These are phyloP conservation scores for Branchellion lobata DNA, from an alignment of 2,888 invertebrate genomes.

Conservation along the genomic window DNA sequence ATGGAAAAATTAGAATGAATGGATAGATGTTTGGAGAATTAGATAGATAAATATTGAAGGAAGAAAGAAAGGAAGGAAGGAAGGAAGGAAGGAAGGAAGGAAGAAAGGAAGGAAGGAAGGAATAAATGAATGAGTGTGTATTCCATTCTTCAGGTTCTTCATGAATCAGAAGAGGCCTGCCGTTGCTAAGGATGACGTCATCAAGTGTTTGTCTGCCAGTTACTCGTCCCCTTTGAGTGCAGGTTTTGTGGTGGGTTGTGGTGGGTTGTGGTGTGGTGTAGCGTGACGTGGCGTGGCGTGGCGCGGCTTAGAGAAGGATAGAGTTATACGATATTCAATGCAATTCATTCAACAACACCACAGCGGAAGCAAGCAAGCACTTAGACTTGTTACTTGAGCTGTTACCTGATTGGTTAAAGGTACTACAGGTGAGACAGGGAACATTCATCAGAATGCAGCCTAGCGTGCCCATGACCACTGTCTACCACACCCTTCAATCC, in stretches of 20 bases:
- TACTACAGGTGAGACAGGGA: neutral
- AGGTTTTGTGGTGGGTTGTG: neutral
- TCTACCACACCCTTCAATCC: neutral
- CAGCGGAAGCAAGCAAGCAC: neutral
- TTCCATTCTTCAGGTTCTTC: conserved; percentile 17
- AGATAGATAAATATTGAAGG: neutral
- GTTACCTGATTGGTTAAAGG: neutral
- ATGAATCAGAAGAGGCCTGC: conserved; percentile 16
- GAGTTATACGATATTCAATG: too few species aligned
- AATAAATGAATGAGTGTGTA: too few species aligned
- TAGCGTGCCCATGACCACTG: neutral
- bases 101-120: too few species aligned
- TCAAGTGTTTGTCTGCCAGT: neutral
- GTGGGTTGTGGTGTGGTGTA: neutral
- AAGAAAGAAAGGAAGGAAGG: too few species aligned
- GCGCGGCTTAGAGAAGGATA: neutral
- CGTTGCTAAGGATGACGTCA: neutral
- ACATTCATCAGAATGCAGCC: neutral
- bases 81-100: too few species aligned
- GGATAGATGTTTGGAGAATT: neutral
- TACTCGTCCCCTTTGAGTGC: neutral
- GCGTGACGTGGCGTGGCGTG: neutral
- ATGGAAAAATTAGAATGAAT: neutral
- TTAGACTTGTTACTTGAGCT: neutral
- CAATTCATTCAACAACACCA: neutral